Evolutionary conservation across 2,113 vertebrate genomes (phyloP).

Genomic region (Neomonachus schauinslandi): DNA sequence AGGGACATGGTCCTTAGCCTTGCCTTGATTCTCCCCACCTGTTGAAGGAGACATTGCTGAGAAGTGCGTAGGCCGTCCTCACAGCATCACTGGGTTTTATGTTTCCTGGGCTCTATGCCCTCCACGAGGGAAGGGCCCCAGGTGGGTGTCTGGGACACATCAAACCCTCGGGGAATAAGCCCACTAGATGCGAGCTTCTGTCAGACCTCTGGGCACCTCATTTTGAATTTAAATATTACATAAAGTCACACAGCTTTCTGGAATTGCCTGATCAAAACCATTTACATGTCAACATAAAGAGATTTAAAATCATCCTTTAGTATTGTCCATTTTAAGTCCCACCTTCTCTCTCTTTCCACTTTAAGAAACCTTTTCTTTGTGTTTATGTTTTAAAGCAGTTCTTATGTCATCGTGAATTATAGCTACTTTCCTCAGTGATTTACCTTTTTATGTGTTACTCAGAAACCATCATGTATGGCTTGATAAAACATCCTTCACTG

Average conservation of each 20-base stretch:
- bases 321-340: not conserved
- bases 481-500: not conserved
- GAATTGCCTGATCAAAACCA: not conserved
- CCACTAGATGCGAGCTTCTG: too few relatives aligned
- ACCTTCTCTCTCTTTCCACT: slow-evolving; percentile 20
- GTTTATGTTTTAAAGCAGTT: slow-evolving; percentile 42
- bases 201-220: accelerated
- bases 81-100: not conserved
- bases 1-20: not conserved
- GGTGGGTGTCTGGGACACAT: not conserved
- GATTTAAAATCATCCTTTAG: slow-evolving; percentile 49
- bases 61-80: not conserved
- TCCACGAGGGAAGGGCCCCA: accelerated
- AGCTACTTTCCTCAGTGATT: not conserved
- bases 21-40: not conserved
- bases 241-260: not conserved
- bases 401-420: slow-evolving; percentile 1
- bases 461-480: not conserved
- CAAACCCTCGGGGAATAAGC: not conserved
- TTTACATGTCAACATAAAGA: not conserved
- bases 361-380: slow-evolving; percentile 32
- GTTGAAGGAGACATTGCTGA: not conserved
- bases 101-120: accelerated
- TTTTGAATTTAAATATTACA: not conserved
- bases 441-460: not conserved